Base-by-base conservation (phyloP, 35 echinoderm and acorn worm species). In the Antedon bifida region DNA sequence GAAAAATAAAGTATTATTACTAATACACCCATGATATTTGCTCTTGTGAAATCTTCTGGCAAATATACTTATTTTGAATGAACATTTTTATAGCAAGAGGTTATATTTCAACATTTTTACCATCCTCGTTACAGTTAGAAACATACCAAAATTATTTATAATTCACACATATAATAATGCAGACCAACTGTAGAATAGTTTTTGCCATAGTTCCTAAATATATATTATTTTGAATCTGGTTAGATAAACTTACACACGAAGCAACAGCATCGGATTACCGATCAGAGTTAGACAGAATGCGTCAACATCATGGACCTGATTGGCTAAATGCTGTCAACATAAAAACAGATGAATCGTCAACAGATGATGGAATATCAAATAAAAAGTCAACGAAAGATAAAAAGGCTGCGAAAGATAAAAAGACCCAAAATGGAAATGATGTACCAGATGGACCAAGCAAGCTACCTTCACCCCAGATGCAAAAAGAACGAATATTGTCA, bases 311-410 rank as follows among this genome's bases (percentile, higher is more conserved):
- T 73, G 93, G 93, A 17, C 34, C 82, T 17, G 89, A 91, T 86
- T 96, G 93, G 93, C 46, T 96, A 33, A 81, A 89, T 13, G 84
- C 93, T 32, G 84, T 96, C 0, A 86, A 91, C 36, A 87, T 85
- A 89, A 74, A 91, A 91, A 79, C 36, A 86, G 21, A 11, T 64
- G 7, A 39, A 77, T 28, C n/a, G 26, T 64, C 51, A 64, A 64
- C 51, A 16, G 51, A 64, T 64, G 51, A 64, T 12, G 51, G 51
- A 64, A 2, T 1, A 7, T 64, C 19, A 21, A 12, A 8, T 26
- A 64, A 64, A 64, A 64, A 64, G 23, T 2, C 51, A 16, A 21
- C 51, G 9, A 64, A 23, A 16, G 51, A 21, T 26, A 64, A 64
- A n/a, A n/a, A n/a, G n/a, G n/a, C n/a, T n/a, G n/a, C n/a, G 51